Percentiles rank a stretch among this genome's conserved stretches.
These are phyloP conservation scores for Microtus oregoni DNA, from an alignment of 2,113 vertebrate species.

Conservation along the genomic window DNA sequence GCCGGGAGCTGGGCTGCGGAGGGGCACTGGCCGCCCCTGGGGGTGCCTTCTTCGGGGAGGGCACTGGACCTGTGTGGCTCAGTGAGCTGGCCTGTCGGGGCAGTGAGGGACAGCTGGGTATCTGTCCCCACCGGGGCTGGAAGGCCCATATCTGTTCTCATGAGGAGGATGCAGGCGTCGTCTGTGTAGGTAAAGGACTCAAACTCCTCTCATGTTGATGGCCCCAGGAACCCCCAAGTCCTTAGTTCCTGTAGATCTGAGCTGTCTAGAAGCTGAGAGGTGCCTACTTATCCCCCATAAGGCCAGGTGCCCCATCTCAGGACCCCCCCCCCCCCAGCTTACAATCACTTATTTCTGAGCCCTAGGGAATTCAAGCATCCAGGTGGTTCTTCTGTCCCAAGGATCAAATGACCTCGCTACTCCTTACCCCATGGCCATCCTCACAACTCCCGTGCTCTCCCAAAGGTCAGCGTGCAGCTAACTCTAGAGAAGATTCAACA, in stretches of 20 bases:
- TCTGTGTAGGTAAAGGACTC: constrained; percentile 80
- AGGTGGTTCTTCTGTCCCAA: background rate
- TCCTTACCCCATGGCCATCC: fast-evolving
- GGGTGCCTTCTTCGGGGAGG: constrained; percentile 78
- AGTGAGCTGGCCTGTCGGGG: constrained; percentile 83
- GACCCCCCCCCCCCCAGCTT: too few relatives aligned
- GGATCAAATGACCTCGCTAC: background rate
- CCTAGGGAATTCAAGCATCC: background rate
- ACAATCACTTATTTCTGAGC: background rate
- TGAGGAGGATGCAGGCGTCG: constrained; percentile 79
- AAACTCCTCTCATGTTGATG: background rate
- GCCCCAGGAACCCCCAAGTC: background rate
- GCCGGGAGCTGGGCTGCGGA: constrained; percentile 75
- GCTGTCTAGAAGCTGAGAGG: background rate
- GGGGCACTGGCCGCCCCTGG: background rate
- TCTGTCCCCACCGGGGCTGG: constrained; percentile 82
- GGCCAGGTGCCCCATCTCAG: background rate
- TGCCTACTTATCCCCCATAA: too few relatives aligned
- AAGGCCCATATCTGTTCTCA: constrained; percentile 82
- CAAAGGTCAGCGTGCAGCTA: constrained; percentile 68
- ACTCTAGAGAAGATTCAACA: background rate
- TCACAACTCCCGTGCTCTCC: background rate
- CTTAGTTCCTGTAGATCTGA: background rate
- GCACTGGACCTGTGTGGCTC: constrained; percentile 81
- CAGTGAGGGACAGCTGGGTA: constrained; percentile 58